Evolutionary conservation across 2,113 vertebrate species (phyloP).

Genomic region (Tragelaphus imberbis): DNA sequence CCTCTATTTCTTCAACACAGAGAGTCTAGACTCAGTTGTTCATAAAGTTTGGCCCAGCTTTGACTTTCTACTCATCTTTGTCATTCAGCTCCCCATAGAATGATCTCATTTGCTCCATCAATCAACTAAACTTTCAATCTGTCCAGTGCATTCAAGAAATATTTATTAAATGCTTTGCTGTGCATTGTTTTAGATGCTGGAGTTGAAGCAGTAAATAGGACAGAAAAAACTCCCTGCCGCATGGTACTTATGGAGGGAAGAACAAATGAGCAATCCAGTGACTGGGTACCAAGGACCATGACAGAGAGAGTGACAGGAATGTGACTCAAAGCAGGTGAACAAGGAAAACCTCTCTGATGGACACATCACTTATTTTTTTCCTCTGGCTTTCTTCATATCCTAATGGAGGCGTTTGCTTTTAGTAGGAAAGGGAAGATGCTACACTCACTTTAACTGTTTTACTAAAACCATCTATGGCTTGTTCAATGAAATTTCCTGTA

Average conservation of each 20-base stretch:
- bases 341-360: background rate
- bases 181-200: background rate
- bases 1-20: background rate
- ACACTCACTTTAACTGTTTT: background rate
- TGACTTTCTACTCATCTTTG: background rate
- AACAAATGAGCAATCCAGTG: background rate
- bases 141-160: no score
- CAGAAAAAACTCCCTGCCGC: background rate
- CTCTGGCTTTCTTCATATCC: background rate
- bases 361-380: background rate
- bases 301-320: background rate
- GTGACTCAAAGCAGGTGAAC: background rate
- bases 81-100: background rate
- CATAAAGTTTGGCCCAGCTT: background rate
- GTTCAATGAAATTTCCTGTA: background rate
- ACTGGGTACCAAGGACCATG: no score
- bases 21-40: background rate
- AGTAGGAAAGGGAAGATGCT: background rate
- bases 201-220: no score
- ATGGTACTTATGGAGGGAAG: background rate
- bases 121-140: background rate
- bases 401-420: background rate
- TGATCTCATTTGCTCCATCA: fast-evolving
- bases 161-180: fast-evolving
- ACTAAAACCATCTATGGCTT: background rate